phyloP scores from a whole-genome alignment of 2,797 vertebrate genomes.

The Gallinago stenura region DNA sequence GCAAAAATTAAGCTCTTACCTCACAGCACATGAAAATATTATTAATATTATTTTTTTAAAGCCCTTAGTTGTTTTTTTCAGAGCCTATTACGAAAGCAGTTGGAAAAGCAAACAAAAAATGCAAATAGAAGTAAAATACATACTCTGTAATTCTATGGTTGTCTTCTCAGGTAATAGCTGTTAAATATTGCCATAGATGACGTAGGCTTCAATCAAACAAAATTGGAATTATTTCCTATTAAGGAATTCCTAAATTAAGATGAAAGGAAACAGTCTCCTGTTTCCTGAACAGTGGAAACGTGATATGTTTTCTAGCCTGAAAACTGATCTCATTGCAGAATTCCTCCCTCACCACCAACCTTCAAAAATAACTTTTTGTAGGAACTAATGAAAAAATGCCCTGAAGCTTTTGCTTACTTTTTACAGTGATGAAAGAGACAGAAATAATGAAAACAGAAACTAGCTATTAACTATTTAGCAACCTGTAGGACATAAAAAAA shows the following conservation, averaged over 20 bases:
- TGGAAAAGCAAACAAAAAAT: not conserved
- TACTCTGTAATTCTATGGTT: not conserved
- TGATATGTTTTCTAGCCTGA: not conserved
- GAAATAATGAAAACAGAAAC: not conserved
- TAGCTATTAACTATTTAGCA: not conserved
- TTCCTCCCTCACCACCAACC: not conserved
- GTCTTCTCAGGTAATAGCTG: slow-evolving; percentile 36
- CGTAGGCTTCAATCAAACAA: not conserved
- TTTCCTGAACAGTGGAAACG: not conserved
- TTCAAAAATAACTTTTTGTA: not conserved
- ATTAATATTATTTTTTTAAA: not conserved
- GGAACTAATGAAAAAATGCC: not conserved
- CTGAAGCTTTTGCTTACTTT: not conserved
- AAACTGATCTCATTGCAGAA: not conserved
- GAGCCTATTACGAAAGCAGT: not conserved
- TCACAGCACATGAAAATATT: not conserved
- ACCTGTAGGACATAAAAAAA: not conserved
- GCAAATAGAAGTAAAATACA: not conserved
- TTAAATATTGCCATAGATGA: slow-evolving; percentile 4
- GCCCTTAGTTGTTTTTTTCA: not conserved
- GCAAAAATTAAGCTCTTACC: slow-evolving; percentile 33
- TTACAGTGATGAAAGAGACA: not conserved
- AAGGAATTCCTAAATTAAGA: not conserved
- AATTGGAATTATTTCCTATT: not conserved
- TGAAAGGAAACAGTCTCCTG: not conserved